A percentile compares a stretch with the other conserved stretches of the same genome.
These are phyloP conservation scores for Xestia ashworthii DNA, from an alignment of 2,888 invertebrate species.

Conservation along the genomic window DNA sequence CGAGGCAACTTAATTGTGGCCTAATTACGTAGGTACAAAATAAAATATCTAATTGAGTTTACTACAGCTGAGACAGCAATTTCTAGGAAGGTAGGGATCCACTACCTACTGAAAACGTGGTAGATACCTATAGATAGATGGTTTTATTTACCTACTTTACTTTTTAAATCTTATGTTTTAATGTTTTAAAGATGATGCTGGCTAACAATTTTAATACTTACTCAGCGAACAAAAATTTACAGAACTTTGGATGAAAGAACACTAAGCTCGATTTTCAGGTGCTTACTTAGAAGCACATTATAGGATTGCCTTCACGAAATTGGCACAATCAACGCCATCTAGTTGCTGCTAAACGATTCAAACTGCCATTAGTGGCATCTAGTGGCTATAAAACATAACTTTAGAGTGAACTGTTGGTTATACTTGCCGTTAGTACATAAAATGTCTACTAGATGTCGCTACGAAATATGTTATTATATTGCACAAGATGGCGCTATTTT, in stretches of 20 bases:
- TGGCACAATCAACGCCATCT: background rate
- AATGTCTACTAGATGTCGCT: background rate
- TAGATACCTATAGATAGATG: too few species aligned
- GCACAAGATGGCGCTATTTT: background rate
- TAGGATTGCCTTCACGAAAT: background rate
- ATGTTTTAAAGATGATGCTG: too few species aligned
- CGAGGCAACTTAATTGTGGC: background rate
- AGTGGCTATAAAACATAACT: background rate
- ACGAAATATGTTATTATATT: background rate
- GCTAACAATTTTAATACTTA: too few species aligned
- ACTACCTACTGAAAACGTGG: background rate
- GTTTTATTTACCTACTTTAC: too few species aligned
- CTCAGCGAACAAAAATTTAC: background rate
- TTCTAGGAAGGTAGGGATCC: background rate
- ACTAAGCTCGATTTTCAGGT: background rate
- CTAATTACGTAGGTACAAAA: too few species aligned
- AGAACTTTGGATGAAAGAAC: too few species aligned
- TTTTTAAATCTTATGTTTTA: too few species aligned
- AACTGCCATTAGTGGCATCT: background rate
- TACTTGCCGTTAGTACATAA: too few species aligned
- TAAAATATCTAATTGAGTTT: background rate
- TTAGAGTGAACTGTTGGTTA: background rate
- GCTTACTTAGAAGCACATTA: background rate
- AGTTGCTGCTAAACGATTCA: background rate
- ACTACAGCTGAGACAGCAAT: background rate